Base-by-base conservation (phyloP, 2,113 vertebrate species). In the Rhipidura dahli region DNA sequence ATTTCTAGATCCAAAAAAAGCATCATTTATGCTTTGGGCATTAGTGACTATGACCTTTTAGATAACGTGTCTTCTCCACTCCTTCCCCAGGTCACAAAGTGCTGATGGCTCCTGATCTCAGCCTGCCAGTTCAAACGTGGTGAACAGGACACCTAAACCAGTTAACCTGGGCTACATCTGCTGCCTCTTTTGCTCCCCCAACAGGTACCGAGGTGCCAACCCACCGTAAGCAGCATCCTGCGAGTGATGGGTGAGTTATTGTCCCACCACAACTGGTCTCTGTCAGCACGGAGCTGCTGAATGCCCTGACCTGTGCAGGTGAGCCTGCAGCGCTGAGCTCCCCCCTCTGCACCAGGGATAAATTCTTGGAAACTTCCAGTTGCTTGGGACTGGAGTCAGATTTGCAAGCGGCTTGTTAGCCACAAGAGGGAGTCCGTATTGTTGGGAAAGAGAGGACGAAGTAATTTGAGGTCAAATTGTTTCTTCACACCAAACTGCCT, bases 201-300 rank as follows among this genome's bases (percentile, higher is more conserved):
- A 8, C 8, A 28, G 26, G 10, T 8, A 44, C 30, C n/a, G 45
- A 56, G 45, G 49, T 22, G 17, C 45, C 45, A 47, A 82, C 10
- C 19, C 28, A 24, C 7, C 22, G 3, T 0, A 12, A 51, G 10
- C 12, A 59, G 14, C 50, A 45, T 6, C 16, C 47, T 53, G 18
- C 0, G 3, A 37, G 40, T 0, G 4, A 26, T 0, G 20, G 31
- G 15, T 4, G 42, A 44, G 44, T 33, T 18, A 3, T 0, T 0
- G 0, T 31, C n/a, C 21, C 2, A 0, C 31, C 57, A 7, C 18
- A 35, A 0, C 7, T 4, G 42, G 3, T 42, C 23, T 23, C 10
- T 30, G 49, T 18, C 31, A 19, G 44, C 39, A 8, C 3, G 6
- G 50, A 15, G 5, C 10, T 68, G 56, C 70, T 7, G 33, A 4